A percentile compares a stretch with the other conserved stretches of the same genome.
Conservation (phyloP, 2,797 vertebrate species). For the Lagothrix lagotricha region DNA sequence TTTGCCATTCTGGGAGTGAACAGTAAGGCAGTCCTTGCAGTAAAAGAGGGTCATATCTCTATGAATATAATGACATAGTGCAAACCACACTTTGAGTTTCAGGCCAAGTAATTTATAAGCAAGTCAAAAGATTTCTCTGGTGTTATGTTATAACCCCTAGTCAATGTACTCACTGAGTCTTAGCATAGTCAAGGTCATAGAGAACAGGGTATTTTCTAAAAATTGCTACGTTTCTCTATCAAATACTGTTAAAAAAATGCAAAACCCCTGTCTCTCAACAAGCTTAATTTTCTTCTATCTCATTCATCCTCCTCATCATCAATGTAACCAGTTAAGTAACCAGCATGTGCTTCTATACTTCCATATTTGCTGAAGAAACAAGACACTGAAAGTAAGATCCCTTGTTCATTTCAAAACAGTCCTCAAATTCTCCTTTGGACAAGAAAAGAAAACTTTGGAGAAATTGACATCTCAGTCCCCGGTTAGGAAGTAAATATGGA, state of each 20-base stretch:
- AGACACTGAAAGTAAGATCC: constrained; percentile 71
- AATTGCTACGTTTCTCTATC: constrained; percentile 45
- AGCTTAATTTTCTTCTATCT: constrained; percentile 40
- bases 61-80: neutral
- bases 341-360: neutral
- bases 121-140: constrained; percentile 46
- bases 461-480: constrained; percentile 78
- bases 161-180: neutral
- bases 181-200: constrained; percentile 11
- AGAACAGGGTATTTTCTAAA: constrained; percentile 47
- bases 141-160: constrained; percentile 25
- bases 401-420: constrained; percentile 80
- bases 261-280: constrained; percentile 27
- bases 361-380: constrained; percentile 54
- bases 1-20: neutral
- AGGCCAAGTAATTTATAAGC: constrained; percentile 39
- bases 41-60: neutral
- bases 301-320: neutral
- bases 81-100: neutral
- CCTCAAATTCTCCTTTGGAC: constrained; percentile 82
- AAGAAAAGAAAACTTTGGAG: constrained; percentile 81
- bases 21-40: neutral
- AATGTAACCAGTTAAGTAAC: neutral
- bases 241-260: constrained; percentile 42
- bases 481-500: constrained; percentile 86